phyloP scores from a whole-genome alignment of 2,113 vertebrate species.

The Trachemys scripta region DNA sequence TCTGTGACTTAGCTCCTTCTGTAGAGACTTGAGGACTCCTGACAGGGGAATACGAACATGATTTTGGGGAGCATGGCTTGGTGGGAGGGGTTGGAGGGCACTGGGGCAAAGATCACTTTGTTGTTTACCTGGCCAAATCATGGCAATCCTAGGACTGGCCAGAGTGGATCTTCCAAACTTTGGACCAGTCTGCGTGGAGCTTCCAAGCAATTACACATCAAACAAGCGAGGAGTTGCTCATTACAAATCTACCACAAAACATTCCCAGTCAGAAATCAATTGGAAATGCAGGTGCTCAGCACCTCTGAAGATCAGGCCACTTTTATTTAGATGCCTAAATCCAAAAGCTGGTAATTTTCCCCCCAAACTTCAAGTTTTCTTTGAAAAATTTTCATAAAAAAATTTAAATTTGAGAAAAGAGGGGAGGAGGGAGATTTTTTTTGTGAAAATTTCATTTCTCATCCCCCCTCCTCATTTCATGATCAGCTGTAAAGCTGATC shows the following conservation, averaged over 20 bases:
- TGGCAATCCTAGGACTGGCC: not conserved
- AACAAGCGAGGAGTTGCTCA: not conserved
- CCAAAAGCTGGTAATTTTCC: not conserved
- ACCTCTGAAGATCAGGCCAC: not conserved
- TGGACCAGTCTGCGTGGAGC: not conserved
- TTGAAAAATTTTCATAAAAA: not conserved
- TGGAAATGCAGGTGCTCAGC: not conserved
- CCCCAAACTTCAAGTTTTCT: not conserved
- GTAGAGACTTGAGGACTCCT: not conserved
- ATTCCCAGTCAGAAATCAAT: not conserved
- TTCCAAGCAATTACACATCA: not conserved
- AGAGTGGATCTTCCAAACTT: not conserved
- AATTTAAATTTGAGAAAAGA: not conserved
- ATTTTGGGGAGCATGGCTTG: conserved; percentile 1
- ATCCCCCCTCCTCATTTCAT: not conserved
- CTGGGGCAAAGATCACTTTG: not conserved
- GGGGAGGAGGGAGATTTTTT: not conserved
- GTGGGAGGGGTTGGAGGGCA: not conserved
- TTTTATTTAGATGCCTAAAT: not conserved
- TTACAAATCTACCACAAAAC: not conserved
- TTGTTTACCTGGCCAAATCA: not conserved
- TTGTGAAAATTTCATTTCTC: not conserved
- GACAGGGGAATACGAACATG: rapidly evolving
- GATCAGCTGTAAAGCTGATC: conserved; percentile 9
- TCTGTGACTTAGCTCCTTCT: not conserved